Evolutionary conservation across 2,797 vertebrate species (phyloP), one percentile per base, ranked within the genome.

Genomic region (Nannoperca obscura): DNA sequence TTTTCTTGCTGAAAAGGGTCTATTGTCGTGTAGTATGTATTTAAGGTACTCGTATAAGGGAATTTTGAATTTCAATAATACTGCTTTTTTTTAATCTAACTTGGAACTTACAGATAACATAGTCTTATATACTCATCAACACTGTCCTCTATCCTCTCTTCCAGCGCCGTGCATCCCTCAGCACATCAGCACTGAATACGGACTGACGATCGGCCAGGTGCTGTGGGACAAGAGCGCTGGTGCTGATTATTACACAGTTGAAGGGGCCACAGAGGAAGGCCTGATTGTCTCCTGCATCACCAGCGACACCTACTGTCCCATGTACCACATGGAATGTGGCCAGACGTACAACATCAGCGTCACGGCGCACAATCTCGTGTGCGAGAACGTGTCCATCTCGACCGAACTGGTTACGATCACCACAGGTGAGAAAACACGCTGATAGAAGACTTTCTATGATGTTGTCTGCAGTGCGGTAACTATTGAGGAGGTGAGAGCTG

Each of bases 131-230:
- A 30, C 24, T 70, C 40, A 20, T 59, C 8, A 42, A 17, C 3
- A 8, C 20, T 22, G 20, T 14, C 40, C 52, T 74, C 42, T n/a
- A 3, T 69, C 30, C 11, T 76, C 7, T 87, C 20, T 65, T 55
- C 3, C 80, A 96, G 96, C 78, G 47, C 93, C 95, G 0, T 96
- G 95, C 80, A 42, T 85, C 66, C 94, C 95, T 0, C 38, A 62
- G 22, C 67, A 87, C 24, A 74, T 95, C 79, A 82, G 11, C 61
- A 72, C 78, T 2, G n/a, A 60, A 27, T 96, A 96, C 87, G 78
- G 61, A 12, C 0, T 82, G 12, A 59, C 69, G 3, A 92, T 95
- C 0, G 93, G 89, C 42, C 92, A 93, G 86, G 74, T 95, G 49
- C 20, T 66, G 40, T 96, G 96, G 96, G 92, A 94, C 75, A 13